Evolutionary conservation across 2,797 vertebrate species (phyloP), one percentile per base, ranked within the genome.

Genomic region (Melanotaenia maccullochi): DNA sequence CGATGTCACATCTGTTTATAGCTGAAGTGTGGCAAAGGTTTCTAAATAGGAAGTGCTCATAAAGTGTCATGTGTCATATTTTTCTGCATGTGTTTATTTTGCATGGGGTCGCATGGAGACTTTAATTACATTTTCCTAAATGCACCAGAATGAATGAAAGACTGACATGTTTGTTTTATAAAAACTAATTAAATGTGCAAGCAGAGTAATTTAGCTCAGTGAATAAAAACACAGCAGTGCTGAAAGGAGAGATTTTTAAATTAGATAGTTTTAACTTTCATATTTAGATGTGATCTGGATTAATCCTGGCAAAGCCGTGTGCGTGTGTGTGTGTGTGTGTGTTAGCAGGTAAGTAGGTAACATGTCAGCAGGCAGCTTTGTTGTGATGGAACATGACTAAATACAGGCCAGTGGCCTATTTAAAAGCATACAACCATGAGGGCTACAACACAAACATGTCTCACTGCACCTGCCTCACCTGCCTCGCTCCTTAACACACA

Each of bases 301-400:
- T 67, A 79, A 49, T 76, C 56, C 54, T 54, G 36, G 54, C 16
- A 35, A 25, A 7, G 60, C 49, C 30, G 30, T 49, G 38, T 40
- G 38, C 13, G 4, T 44, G 16, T 18, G 3, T 9, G 7, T 33
- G 7, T 33, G 63, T 73, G 16, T 66, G 20, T 60, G 67, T 73
- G 61, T 73, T 40, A 42, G 0, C 71, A 80, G 76, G 73, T 85
- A 78, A 82, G 65, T 85, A 55, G 73, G 76, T 71, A 76, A 81
- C 51, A 61, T 76, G 65, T 78, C 76, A 83, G 72, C 68, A 36
- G 64, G 71, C 62, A 30, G 40, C 16, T 6, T 2, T 32, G 61
- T 61, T 70, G 51, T 67, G 73, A 42, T 68, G 71, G 65, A 78
- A 70, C 68, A 38, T 36, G 56, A 71, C 66, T 74, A 69, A 82